Percentiles rank a stretch among this genome's conserved stretches.
Conservation (phyloP, 2,797 vertebrate species). For the Semaprochilodus insignis region DNA sequence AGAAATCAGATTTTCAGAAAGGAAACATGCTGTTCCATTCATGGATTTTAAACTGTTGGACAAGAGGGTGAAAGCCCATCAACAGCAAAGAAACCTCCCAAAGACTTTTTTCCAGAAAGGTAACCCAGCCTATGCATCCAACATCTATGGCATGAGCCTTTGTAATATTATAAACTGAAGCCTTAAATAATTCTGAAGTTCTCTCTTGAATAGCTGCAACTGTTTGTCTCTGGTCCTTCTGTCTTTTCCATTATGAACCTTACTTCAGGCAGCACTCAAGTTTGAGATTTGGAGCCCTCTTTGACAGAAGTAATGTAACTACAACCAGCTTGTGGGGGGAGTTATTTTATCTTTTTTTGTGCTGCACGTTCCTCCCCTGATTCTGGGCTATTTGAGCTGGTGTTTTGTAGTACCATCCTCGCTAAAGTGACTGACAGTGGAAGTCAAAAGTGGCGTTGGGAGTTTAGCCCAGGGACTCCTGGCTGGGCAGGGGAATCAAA, state of each 20-base stretch:
- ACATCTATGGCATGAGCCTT: background rate
- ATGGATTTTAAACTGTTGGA: no score
- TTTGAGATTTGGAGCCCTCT: background rate
- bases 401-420: background rate
- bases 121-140: background rate
- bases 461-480: background rate
- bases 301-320: background rate
- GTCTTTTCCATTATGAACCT: no score
- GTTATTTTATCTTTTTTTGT: background rate
- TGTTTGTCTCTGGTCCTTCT: no score
- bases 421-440: background rate
- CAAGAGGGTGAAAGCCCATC: background rate
- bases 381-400: background rate
- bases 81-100: background rate
- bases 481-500: background rate
- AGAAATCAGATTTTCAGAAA: no score
- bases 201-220: no score
- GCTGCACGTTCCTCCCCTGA: background rate
- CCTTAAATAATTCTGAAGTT: background rate
- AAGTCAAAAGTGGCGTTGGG: background rate
- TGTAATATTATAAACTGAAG: background rate
- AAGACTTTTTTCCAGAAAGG: no score
- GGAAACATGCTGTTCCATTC: no score
- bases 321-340: background rate
- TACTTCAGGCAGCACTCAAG: no score